These are phyloP conservation scores for Sebastes iracundus DNA, from an alignment of 2,797 vertebrate genomes.

Conservation along the genomic window DNA sequence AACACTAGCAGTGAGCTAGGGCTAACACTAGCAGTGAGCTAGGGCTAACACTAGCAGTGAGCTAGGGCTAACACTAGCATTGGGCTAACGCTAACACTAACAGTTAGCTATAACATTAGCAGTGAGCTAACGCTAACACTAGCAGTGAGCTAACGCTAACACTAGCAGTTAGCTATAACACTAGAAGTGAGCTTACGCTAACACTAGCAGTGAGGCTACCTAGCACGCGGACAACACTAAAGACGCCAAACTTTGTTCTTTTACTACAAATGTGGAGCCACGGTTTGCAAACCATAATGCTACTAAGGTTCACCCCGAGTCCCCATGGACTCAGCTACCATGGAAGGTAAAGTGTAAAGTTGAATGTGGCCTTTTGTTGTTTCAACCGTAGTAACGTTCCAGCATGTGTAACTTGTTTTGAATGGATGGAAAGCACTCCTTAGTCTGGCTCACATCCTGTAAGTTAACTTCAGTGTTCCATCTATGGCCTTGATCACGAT, in stretches of 20 bases:
- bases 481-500: background rate
- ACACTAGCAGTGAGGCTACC: conserved; percentile 5
- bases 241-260: background rate
- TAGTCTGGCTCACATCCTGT: background rate
- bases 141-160: too few relatives aligned
- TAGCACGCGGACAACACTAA: conserved; percentile 49
- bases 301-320: background rate
- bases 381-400: background rate
- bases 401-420: background rate
- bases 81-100: too few relatives aligned
- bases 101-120: too few relatives aligned
- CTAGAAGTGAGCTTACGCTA: too few relatives aligned
- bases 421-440: background rate
- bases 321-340: background rate
- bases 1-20: too few relatives aligned
- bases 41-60: too few relatives aligned
- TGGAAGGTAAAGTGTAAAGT: background rate
- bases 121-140: too few relatives aligned
- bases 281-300: background rate
- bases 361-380: background rate
- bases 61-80: background rate
- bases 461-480: background rate
- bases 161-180: too few relatives aligned
- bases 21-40: too few relatives aligned
- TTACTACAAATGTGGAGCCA: background rate